Evolutionary conservation across 2,113 vertebrate genomes (phyloP), one percentile per base, ranked within the genome.

Genomic region (Callipepla squamata): DNA sequence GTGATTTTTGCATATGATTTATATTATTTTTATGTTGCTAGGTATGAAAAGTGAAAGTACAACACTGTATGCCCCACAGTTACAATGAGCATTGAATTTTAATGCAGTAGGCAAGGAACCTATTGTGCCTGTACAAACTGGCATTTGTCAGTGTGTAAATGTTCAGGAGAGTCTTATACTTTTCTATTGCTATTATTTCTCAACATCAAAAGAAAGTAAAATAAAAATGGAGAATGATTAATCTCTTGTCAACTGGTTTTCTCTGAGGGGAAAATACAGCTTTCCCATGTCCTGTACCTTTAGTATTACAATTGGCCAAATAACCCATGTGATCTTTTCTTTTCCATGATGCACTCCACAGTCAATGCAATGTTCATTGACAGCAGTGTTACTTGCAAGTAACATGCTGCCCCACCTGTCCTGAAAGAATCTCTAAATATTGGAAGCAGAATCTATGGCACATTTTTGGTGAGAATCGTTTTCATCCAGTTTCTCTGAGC

Each of bases 351-450:
- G n/a, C 2, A 7, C 45, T 17, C 13, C 21, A 34, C 11, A 5
- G 42, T 11, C n/a, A 25, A 14, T 14, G 11, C 30, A 58, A 57
- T 26, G 13, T 25, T 67, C 15, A 57, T 22, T 30, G 45, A 55
- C 50, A 50, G 10, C 47, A 51, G 36, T 1, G 7, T 62, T 67
- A 30, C 0, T 0, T 68, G 28, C 53, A 67, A 59, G 8, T 89
- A 65, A 51, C 72, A 32, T 28, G 20, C 26, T 45, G 19, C 32
- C 28, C 74, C 38, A 21, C 34, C 23, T 13, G 28, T 4, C 25
- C 28, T 19, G 5, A 30, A 70, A 40, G 40, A 28, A 42, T 44
- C 25, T 42, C 58, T 32, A 65, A 72, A 18, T 22, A 14, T 2
- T 47, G 10, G 7, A 68, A 81, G 7, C 32, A 76, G 57, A 26